Evolutionary conservation across 2,797 vertebrate species (phyloP).

Genomic region (Manis pentadactyla): DNA sequence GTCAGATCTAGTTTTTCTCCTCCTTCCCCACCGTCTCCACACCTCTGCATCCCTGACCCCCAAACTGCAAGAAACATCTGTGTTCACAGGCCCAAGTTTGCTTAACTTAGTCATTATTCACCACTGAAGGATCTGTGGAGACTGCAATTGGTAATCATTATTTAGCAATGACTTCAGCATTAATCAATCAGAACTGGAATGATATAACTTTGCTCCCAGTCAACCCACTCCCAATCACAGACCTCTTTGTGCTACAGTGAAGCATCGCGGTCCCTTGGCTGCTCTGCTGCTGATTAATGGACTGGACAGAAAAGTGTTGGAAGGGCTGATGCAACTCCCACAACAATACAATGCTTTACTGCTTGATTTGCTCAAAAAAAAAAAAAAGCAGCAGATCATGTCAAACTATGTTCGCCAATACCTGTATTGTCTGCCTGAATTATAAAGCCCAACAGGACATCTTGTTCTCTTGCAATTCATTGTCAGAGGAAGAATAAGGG

Average conservation of each 20-base stretch:
- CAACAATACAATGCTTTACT: conserved; percentile 20
- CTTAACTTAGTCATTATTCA: not conserved
- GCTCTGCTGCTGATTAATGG: conserved; percentile 35
- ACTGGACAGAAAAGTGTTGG: conserved; percentile 29
- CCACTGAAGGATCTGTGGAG: not conserved
- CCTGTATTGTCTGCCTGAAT: conserved; percentile 50
- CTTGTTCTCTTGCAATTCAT: conserved; percentile 42
- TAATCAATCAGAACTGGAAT: conserved; percentile 53
- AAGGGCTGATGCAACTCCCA: not conserved
- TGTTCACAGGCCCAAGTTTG: not conserved
- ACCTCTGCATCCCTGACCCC: not conserved
- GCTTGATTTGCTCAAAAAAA: conserved; percentile 18
- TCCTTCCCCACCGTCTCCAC: not conserved
- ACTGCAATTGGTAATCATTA: not conserved
- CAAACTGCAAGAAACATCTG: not conserved
- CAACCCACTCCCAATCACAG: conserved; percentile 19
- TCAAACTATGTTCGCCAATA: conserved; percentile 59
- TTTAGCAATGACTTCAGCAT: conserved; percentile 57
- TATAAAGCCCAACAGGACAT: conserved; percentile 28
- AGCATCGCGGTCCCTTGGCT: conserved; percentile 33
- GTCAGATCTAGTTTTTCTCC: not conserved
- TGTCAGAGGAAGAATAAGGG: conserved; percentile 22
- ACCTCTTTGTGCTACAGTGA: not conserved
- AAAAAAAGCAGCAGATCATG: not conserved
- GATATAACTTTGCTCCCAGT: conserved; percentile 41